Evolutionary conservation across 1,140 invertebrate genomes (phyloP).

Genomic region (Drosophila sturtevanti): DNA sequence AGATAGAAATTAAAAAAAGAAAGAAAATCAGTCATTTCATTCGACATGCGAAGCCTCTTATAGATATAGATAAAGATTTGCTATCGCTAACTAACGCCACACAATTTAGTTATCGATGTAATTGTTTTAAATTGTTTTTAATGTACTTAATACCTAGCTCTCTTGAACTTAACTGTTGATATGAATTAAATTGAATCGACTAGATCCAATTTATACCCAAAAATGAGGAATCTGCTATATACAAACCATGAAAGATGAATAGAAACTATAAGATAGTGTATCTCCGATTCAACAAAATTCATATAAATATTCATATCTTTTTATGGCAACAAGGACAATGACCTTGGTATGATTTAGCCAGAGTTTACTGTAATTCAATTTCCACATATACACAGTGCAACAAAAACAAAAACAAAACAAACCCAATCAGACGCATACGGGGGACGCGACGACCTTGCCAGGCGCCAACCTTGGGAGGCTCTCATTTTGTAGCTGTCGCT

Average conservation of each 20-base stretch:
- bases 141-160: no score
- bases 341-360: conserved; percentile 1
- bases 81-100: no score
- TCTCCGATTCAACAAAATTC: no score
- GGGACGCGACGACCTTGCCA: conserved; percentile 41
- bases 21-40: not conserved
- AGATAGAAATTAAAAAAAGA: no score
- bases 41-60: not conserved
- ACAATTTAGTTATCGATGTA: no score
- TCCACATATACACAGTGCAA: conserved; percentile 16
- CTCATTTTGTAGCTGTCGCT: conserved; percentile 35
- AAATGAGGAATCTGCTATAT: no score
- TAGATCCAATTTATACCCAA: no score
- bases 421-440: conserved; percentile 25
- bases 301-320: not conserved
- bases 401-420: conserved; percentile 27
- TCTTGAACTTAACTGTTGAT: no score
- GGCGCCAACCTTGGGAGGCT: conserved; percentile 48
- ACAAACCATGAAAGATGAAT: no score
- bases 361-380: conserved; percentile 38
- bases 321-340: not conserved
- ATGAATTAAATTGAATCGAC: no score
- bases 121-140: no score
- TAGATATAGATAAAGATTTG: not conserved
- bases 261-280: not conserved